Base-by-base conservation (phyloP, 1,140 invertebrate species). In the Neodiprion virginianus region DNA sequence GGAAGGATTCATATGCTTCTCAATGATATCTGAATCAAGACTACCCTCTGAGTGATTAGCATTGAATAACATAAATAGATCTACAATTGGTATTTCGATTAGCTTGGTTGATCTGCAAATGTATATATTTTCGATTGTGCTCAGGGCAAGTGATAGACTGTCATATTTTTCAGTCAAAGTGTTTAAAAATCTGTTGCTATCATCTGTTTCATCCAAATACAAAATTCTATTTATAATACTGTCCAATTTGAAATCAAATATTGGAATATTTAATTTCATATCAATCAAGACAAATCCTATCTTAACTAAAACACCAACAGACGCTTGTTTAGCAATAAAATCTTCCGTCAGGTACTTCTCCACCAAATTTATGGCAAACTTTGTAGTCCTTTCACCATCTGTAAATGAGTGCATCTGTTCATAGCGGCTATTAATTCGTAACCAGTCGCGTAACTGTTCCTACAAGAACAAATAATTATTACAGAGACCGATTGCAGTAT, bases 11-110 rank as follows among this genome's bases (percentile, higher is more conserved):
- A 75, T 9, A 28, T 50, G 69, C 1, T 77, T 53, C 66, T 50
- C 14, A 87, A 69, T n/a, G 85, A 83, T 70, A 80, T 74, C 72
- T 87, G 84, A 67, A 88, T 82, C 23, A 85, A 75, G 74, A 82
- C 71, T 28, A 72, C 75, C 9, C 48, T 79, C 48, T 85, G 79
- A 1, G 72, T 40, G 53, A 61, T 17, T 61, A 61, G 11, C 53
- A 17, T 61, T 61, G n/a, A 61, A 61, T 17, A 8, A 61, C 3
- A 61, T 61, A 8, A 61, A 61, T 14, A 61, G n/a, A 14, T 61
- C 53, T 61, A 61, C 53, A 17, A 61, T 61, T 61, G 53, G 53
- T 61, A 61, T 61, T 17, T 61, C 53, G 53, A 61, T 61, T 14
- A 61, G 53, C 5, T 61, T 61, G 11, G 5, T 17, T 12, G n/a